phyloP scores from a whole-genome alignment of 2,888 invertebrate species.

The Drosophila incognita region DNA sequence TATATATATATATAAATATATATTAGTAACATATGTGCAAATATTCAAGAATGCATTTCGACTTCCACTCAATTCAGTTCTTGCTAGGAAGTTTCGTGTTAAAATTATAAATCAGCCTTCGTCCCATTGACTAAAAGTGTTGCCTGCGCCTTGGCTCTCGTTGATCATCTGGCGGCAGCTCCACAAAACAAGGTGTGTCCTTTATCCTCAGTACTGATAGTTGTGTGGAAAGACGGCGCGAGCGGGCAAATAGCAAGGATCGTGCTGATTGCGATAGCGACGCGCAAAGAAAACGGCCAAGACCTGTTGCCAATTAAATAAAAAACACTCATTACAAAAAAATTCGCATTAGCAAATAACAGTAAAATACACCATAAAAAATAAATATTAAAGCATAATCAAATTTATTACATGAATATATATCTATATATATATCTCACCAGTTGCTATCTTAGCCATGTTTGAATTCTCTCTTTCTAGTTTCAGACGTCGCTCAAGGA shows the following conservation, averaged over 20 bases:
- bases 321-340: neutral
- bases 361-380: neutral
- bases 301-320: constrained; percentile 87
- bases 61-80: constrained; percentile 45
- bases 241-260: constrained; percentile 90
- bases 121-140: constrained; percentile 71
- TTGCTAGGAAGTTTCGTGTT: constrained; percentile 60
- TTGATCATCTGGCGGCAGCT: constrained; percentile 37
- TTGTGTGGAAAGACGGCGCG: constrained; percentile 89
- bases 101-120: constrained; percentile 80
- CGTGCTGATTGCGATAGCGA: constrained; percentile 92
- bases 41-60: constrained; percentile 18
- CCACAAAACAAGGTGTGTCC: neutral
- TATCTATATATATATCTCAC: constrained; percentile 50
- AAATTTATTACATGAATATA: constrained; percentile 14
- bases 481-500: constrained; percentile 23
- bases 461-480: constrained; percentile 24
- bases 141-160: constrained; percentile 49
- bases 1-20: neutral
- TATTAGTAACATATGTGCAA: neutral
- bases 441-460: constrained; percentile 51
- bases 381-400: neutral
- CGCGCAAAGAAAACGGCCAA: constrained; percentile 92
- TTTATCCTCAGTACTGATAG: constrained; percentile 80
- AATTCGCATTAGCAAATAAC: neutral